Percentiles rank a stretch among this genome's conserved stretches.
Evolutionary conservation across 1,140 invertebrate species (phyloP).

Genomic region (Idris sp.): DNA sequence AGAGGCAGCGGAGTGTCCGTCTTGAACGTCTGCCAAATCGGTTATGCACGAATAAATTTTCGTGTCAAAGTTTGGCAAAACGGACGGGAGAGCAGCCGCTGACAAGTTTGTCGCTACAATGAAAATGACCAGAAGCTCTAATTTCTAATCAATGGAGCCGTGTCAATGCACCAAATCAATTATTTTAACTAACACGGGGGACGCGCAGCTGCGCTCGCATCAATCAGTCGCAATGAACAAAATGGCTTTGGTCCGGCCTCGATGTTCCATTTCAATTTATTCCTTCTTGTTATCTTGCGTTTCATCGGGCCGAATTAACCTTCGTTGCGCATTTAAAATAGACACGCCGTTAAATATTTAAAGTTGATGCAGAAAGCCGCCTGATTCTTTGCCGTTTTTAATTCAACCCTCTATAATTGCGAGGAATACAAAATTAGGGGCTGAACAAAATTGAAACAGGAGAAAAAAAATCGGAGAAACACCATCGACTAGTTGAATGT

Average conservation of each 20-base stretch:
- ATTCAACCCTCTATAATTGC: too few relatives aligned
- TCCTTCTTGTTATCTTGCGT: conserved; percentile 55
- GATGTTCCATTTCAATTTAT: conserved; percentile 54
- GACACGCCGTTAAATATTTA: conserved; percentile 39
- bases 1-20: conserved; percentile 65
- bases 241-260: conserved; percentile 44
- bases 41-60: conserved; percentile 77
- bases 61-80: conserved; percentile 73
- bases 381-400: too few relatives aligned
- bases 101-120: conserved; percentile 50
- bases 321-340: conserved; percentile 26
- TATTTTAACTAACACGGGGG: conserved; percentile 58
- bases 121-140: conserved; percentile 56
- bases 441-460: not conserved
- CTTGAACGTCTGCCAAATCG: conserved; percentile 76
- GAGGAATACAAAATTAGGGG: too few relatives aligned
- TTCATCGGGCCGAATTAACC: conserved; percentile 42
- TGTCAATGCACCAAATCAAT: conserved; percentile 65
- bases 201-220: conserved; percentile 33
- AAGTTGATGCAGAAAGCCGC: too few relatives aligned
- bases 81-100: conserved; percentile 57
- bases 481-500: not conserved
- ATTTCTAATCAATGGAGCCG: conserved; percentile 64
- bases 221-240: conserved; percentile 55
- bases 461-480: not conserved